These are phyloP conservation scores for Lottia scabra DNA, from an alignment of 2,888 invertebrate species.

Conservation along the genomic window DNA sequence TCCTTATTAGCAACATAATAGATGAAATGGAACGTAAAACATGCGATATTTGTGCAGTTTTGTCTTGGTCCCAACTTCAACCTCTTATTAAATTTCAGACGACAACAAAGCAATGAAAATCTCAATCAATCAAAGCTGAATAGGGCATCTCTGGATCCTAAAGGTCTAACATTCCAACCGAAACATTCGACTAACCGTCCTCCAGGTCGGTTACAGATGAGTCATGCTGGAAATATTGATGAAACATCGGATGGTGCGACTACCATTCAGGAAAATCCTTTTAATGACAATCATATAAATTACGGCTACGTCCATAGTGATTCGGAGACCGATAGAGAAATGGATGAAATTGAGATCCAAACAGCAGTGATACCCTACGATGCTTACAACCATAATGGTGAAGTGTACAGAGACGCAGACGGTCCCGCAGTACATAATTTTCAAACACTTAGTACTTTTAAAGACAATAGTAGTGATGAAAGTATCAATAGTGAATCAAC, in stretches of 20 bases:
- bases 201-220: slow-evolving; percentile 37
- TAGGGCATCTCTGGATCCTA: slow-evolving; percentile 39
- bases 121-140: slow-evolving; percentile 44
- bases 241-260: slow-evolving; percentile 41
- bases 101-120: slow-evolving; percentile 45
- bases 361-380: slow-evolving; percentile 49
- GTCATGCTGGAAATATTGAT: slow-evolving; percentile 37
- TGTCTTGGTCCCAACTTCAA: too few species aligned
- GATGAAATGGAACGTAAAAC: too few species aligned
- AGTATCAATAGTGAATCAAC: slow-evolving; percentile 46
- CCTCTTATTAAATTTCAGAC: slow-evolving; percentile 28
- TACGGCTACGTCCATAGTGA: slow-evolving; percentile 40
- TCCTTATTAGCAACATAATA: too few species aligned
- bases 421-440: slow-evolving; percentile 22
- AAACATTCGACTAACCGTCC: slow-evolving; percentile 39
- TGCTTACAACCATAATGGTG: background rate
- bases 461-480: slow-evolving; percentile 41
- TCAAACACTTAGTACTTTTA: slow-evolving; percentile 36
- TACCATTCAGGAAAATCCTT: slow-evolving; percentile 44
- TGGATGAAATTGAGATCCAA: slow-evolving; percentile 46
- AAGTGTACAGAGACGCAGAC: slow-evolving; percentile 24
- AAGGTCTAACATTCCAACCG: slow-evolving; percentile 47
- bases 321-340: slow-evolving; percentile 41
- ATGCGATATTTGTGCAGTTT: too few species aligned
- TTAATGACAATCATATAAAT: slow-evolving; percentile 35